Evolutionary conservation across 2,797 vertebrate species (phyloP).

Genomic region (Percopsis omiscomaycus): DNA sequence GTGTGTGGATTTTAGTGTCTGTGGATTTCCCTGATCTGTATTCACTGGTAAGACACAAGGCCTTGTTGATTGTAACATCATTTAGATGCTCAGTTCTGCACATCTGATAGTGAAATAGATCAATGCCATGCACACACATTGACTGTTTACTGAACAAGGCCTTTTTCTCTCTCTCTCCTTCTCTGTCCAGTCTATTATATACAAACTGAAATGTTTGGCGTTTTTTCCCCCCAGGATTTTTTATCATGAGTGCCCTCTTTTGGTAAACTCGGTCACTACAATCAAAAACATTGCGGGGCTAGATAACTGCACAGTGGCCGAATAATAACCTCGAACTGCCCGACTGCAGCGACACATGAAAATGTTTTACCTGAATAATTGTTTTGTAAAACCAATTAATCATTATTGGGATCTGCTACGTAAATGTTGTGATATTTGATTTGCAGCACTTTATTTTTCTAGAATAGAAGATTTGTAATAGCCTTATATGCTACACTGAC

Average conservation of each 20-base stretch:
- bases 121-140: too few relatives aligned
- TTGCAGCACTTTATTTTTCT: too few relatives aligned
- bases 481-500: background rate
- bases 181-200: background rate
- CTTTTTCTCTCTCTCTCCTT: background rate
- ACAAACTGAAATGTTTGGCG: background rate
- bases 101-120: background rate
- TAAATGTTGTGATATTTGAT: too few relatives aligned
- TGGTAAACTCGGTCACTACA: constrained; percentile 29
- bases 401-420: background rate
- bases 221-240: background rate
- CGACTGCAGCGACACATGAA: constrained; percentile 6
- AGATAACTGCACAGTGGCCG: background rate
- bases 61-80: too few relatives aligned
- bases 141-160: background rate
- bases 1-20: too few relatives aligned
- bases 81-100: background rate
- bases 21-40: too few relatives aligned
- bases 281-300: background rate
- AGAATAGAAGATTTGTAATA: too few relatives aligned
- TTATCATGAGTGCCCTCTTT: constrained; percentile 39
- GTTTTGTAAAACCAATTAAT: background rate
- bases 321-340: too few relatives aligned
- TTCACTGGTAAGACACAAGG: too few relatives aligned
- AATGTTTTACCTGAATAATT: background rate